These are phyloP conservation scores for Standfussiana lucernea DNA, from an alignment of 2,888 invertebrate genomes.

Conservation along the genomic window DNA sequence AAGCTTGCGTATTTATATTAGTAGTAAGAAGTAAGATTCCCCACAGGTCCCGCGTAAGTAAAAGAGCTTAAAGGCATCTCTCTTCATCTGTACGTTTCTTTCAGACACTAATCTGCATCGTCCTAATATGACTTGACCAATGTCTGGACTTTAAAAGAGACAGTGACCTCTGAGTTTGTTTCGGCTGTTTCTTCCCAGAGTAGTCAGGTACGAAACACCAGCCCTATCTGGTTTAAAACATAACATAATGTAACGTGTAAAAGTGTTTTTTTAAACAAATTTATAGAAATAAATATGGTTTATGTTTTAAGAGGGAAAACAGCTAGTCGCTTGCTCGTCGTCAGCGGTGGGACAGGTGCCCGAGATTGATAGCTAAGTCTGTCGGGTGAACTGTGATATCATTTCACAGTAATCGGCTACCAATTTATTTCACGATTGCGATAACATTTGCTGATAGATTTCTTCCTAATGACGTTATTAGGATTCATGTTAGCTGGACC, in stretches of 20 bases:
- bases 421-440: constrained; percentile 52
- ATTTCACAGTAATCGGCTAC: constrained; percentile 44
- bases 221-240: too few relatives aligned
- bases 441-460: constrained; percentile 24
- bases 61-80: neutral
- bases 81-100: too few relatives aligned
- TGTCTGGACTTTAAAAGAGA: too few relatives aligned
- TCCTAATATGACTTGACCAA: too few relatives aligned
- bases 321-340: neutral
- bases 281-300: too few relatives aligned
- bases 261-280: too few relatives aligned
- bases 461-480: constrained; percentile 20
- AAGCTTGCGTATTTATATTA: neutral
- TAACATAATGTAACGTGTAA: too few relatives aligned
- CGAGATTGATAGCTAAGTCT: constrained; percentile 35
- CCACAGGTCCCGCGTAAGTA: neutral
- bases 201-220: too few relatives aligned
- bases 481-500: neutral
- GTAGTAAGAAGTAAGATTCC: neutral
- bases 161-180: too few relatives aligned
- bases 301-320: too few relatives aligned
- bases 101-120: too few relatives aligned
- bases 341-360: neutral
- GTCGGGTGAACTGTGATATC: constrained; percentile 30
- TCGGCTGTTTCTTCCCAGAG: too few relatives aligned